These are phyloP conservation scores for Eupithecia subumbrata DNA, from an alignment of 2,888 invertebrate species.

Conservation along the genomic window DNA sequence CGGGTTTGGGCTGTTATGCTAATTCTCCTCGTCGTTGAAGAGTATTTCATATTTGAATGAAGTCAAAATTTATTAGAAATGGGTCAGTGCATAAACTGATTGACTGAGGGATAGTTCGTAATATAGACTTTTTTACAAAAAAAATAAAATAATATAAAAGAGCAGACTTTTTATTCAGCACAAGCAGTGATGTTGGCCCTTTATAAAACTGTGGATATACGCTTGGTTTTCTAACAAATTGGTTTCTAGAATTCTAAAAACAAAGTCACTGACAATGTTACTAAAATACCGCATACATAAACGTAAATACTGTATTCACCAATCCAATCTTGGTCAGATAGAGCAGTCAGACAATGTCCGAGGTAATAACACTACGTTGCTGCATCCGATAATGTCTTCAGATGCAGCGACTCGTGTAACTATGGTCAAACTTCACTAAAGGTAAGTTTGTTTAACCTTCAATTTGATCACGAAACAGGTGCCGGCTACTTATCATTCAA, in stretches of 20 bases:
- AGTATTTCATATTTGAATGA: conserved; percentile 24
- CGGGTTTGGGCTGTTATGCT: conserved; percentile 36
- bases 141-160: too few species aligned
- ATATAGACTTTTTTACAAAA: too few species aligned
- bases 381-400: too few species aligned
- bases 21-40: conserved; percentile 28
- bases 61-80: conserved; percentile 19
- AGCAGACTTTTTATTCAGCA: not conserved
- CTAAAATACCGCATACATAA: not conserved
- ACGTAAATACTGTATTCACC: too few species aligned
- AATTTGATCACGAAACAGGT: too few species aligned
- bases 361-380: too few species aligned
- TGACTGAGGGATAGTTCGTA: not conserved
- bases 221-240: not conserved
- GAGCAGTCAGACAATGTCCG: too few species aligned
- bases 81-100: not conserved
- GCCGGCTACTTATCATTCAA: too few species aligned
- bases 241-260: not conserved
- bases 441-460: too few species aligned
- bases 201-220: not conserved
- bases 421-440: too few species aligned
- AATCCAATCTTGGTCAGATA: not conserved
- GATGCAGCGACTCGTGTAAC: too few species aligned
- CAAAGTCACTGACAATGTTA: not conserved
- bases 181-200: not conserved